phyloP scores from a whole-genome alignment of 2,797 vertebrate species.

The Ceyx erithaca region DNA sequence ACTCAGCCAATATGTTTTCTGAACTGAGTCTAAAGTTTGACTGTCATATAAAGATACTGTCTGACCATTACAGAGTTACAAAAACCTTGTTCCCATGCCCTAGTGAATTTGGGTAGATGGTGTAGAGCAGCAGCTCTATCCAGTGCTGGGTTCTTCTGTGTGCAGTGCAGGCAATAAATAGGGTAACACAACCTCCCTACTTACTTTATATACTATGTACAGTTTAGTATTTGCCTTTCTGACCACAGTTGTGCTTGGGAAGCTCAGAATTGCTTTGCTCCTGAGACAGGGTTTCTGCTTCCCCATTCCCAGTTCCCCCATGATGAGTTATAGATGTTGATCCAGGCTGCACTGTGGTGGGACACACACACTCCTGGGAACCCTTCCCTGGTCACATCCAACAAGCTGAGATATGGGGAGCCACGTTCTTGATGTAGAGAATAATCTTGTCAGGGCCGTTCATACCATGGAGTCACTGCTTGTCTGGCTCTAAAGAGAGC shows the following conservation, averaged over 20 bases:
- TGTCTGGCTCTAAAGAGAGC: background rate
- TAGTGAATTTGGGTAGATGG: background rate
- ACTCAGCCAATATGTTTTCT: background rate
- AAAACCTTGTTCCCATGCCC: background rate
- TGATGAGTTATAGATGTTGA: background rate
- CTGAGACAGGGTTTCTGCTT: fast-evolving
- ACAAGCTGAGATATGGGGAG: background rate
- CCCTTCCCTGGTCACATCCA: background rate
- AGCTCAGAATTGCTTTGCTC: background rate
- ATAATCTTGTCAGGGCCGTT: fast-evolving
- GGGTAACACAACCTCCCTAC: background rate
- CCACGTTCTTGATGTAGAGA: background rate
- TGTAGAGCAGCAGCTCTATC: background rate
- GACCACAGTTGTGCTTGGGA: background rate
- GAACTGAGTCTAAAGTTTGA: conserved; percentile 13
- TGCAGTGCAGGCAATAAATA: background rate
- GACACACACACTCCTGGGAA: background rate
- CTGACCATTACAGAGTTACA: background rate
- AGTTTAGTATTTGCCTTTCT: background rate
- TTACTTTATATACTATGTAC: background rate
- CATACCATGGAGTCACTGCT: fast-evolving
- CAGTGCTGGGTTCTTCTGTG: background rate
- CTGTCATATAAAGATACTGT: background rate
- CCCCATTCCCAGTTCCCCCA: background rate
- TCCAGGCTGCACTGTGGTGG: background rate